phyloP scores from a whole-genome alignment of 2,888 invertebrate genomes.

The Agrochola litura region DNA sequence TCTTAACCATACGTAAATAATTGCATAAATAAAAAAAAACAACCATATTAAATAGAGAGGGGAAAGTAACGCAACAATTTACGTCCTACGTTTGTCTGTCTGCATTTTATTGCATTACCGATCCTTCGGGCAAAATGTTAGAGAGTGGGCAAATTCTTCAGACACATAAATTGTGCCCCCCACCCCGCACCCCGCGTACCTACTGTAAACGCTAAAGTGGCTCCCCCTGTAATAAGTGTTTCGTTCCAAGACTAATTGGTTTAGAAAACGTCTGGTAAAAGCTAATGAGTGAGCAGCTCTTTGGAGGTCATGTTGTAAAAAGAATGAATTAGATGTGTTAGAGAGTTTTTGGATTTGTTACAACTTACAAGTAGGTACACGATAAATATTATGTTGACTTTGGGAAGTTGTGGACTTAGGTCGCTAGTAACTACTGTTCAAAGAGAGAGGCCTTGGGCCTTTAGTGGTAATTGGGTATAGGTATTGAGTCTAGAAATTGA shows the following conservation, averaged over 20 bases:
- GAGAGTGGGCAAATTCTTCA: conserved; percentile 74
- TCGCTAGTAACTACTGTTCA: background rate
- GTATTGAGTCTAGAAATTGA: background rate
- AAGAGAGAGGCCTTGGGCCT: background rate
- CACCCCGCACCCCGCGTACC: conserved; percentile 16
- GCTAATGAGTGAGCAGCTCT: conserved; percentile 43
- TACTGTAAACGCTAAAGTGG: conserved; percentile 41
- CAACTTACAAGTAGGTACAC: conserved; percentile 6
- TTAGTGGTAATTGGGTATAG: no score
- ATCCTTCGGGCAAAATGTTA: conserved; percentile 73
- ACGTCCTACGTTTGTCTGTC: conserved; percentile 70
- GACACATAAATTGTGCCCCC: conserved; percentile 75
- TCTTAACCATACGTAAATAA: background rate
- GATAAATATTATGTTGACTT: conserved; percentile 24
- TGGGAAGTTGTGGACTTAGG: background rate
- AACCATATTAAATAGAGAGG: background rate
- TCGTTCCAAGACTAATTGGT: conserved; percentile 55
- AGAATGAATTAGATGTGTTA: conserved; percentile 38
- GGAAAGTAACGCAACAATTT: conserved; percentile 50
- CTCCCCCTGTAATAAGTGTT: conserved; percentile 54
- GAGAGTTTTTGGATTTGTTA: conserved; percentile 26
- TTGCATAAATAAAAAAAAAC: background rate
- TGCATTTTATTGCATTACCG: conserved; percentile 83
- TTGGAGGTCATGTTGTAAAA: conserved; percentile 40
- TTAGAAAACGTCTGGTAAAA: conserved; percentile 46